Evolutionary conservation across 2,888 invertebrate genomes (phyloP).

Genomic region (Eucriotettix oculatus): DNA sequence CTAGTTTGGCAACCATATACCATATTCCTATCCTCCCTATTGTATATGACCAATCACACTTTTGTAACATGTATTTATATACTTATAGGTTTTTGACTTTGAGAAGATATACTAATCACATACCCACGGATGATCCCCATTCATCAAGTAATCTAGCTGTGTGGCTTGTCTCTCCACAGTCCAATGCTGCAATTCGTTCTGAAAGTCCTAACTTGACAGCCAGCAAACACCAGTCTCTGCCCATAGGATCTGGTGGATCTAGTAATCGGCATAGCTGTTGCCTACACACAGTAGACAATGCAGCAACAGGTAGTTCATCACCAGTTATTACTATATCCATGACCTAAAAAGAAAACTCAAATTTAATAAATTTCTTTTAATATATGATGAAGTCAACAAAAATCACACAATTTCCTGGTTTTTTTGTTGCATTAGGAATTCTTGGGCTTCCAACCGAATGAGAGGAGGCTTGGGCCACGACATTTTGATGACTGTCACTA

Average conservation of each 20-base stretch:
- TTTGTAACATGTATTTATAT: too few species aligned
- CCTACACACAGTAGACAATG: conserved; percentile 39
- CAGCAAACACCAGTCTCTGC: conserved; percentile 61
- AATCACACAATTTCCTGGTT: too few species aligned
- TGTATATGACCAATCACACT: too few species aligned
- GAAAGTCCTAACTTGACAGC: conserved; percentile 50
- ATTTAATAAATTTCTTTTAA: too few species aligned
- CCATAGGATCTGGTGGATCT: conserved; percentile 54
- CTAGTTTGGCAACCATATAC: too few species aligned
- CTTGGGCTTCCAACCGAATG: too few species aligned
- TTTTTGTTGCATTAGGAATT: too few species aligned
- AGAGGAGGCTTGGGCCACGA: too few species aligned
- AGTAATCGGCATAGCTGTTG: conserved; percentile 45
- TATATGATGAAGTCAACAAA: too few species aligned
- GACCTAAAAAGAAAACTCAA: conserved; percentile 7
- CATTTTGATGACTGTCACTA: too few species aligned
- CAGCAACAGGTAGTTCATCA: conserved; percentile 38
- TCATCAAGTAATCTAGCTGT: conserved; percentile 27
- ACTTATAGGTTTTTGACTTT: neutral
- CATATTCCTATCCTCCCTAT: too few species aligned
- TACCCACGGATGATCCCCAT: conserved; percentile 20
- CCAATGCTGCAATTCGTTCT: conserved; percentile 32
- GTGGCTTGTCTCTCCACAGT: conserved; percentile 19
- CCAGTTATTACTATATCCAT: conserved; percentile 23
- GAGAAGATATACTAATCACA: conserved; percentile 20